phyloP scores from a whole-genome alignment of 2,797 vertebrate species.

The Hozukius guyotensis region DNA sequence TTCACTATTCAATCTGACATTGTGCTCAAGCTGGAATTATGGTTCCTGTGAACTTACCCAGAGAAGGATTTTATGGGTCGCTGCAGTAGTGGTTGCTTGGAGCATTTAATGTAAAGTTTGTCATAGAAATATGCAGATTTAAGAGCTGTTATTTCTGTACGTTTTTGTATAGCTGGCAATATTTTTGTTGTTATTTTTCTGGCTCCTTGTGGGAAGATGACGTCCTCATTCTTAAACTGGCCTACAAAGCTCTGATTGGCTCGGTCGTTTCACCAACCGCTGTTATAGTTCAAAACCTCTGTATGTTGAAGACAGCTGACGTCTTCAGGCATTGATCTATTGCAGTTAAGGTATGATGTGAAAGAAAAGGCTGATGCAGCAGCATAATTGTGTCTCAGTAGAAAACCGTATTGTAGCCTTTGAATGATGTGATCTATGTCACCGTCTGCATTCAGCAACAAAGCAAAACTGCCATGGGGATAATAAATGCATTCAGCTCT shows the following conservation, averaged over 20 bases:
- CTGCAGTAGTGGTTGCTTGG: background rate
- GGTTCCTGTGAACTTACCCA: background rate
- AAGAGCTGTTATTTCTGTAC: background rate
- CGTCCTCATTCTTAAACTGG: background rate
- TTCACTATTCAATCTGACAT: background rate
- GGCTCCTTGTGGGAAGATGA: background rate
- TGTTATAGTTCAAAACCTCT: background rate
- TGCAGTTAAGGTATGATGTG: background rate
- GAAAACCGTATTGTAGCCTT: background rate
- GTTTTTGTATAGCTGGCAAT: background rate
- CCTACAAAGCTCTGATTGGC: background rate
- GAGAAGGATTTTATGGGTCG: background rate
- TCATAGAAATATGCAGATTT: background rate
- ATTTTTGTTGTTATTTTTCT: background rate
- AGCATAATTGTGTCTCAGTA: background rate
- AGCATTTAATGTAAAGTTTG: background rate
- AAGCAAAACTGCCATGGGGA: constrained; percentile 5
- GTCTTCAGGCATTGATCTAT: background rate
- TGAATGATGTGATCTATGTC: constrained; percentile 17
- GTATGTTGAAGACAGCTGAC: background rate
- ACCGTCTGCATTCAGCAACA: constrained; percentile 14
- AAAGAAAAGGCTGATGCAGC: background rate
- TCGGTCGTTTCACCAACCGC: background rate
- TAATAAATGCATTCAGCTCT: constrained; percentile 17
- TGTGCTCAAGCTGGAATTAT: background rate